These are phyloP conservation scores for Cephalopachus bancanus DNA, from an alignment of 2,797 vertebrate species.

Conservation along the genomic window DNA sequence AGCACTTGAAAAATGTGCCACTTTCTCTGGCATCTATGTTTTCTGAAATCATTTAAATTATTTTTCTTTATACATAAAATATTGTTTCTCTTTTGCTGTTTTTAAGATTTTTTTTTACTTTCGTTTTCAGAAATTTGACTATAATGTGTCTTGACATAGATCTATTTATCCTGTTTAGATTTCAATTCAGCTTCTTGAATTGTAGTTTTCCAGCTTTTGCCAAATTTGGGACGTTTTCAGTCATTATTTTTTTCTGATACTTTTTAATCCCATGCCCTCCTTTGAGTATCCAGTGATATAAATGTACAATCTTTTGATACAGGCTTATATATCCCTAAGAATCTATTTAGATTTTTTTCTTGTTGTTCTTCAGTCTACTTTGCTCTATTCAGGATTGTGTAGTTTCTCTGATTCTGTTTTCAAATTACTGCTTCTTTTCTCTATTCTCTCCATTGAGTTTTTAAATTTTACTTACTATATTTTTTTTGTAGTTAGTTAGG, in stretches of 20 bases:
- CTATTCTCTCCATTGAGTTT: background rate
- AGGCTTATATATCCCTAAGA: background rate
- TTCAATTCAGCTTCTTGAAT: background rate
- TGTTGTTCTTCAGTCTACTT: background rate
- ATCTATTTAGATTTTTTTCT: background rate
- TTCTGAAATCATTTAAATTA: background rate
- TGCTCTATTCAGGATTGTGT: background rate
- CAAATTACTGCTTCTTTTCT: background rate
- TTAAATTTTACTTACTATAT: background rate
- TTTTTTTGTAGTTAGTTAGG: background rate
- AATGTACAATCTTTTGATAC: background rate
- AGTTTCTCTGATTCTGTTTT: background rate
- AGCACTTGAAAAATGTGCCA: background rate
- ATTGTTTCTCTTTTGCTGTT: background rate
- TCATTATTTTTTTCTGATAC: background rate
- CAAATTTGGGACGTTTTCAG: background rate
- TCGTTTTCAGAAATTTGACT: background rate
- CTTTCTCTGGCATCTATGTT: background rate
- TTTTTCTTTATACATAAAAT: background rate
- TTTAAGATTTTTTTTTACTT: background rate
- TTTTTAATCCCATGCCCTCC: background rate
- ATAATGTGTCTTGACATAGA: background rate
- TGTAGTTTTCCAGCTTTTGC: background rate
- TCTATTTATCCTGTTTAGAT: background rate
- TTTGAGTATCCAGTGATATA: background rate